Percentiles rank a stretch among this genome's conserved stretches.
These are phyloP conservation scores for Distichodus sexfasciatus DNA, from an alignment of 2,797 vertebrate genomes.

Conservation along the genomic window DNA sequence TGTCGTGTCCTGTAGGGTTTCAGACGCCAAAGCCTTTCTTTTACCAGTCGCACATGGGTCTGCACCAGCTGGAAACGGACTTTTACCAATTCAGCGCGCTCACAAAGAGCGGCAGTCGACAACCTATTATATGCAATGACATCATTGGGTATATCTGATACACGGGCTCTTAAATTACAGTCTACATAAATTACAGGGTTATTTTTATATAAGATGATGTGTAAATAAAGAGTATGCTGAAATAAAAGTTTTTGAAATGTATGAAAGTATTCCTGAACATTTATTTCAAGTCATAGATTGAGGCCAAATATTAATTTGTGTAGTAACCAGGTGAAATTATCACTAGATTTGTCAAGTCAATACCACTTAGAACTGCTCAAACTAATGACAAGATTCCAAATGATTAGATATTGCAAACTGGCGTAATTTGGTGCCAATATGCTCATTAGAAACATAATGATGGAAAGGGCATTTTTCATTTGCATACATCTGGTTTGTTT, in stretches of 20 bases:
- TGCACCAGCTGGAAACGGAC: conserved; percentile 81
- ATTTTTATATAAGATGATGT: conserved; percentile 41
- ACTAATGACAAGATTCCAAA: no score
- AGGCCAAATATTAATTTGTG: no score
- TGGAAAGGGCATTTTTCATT: no score
- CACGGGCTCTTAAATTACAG: neutral
- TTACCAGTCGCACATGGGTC: conserved; percentile 87
- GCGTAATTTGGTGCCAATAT: no score
- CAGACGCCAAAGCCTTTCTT: conserved; percentile 82
- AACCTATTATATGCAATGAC: conserved; percentile 95
- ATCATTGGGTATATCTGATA: conserved; percentile 90
- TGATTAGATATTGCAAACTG: no score
- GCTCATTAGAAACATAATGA: no score
- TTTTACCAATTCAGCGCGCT: conserved; percentile 85
- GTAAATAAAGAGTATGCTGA: conserved; percentile 2
- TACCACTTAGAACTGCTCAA: no score
- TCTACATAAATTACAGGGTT: conserved; percentile 7
- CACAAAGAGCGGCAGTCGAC: conserved; percentile 94
- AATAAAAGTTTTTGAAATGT: conserved; percentile 25
- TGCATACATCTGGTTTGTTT: no score
- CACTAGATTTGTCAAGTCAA: no score
- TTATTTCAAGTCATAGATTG: neutral
- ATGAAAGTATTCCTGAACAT: neutral
- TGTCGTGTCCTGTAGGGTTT: conserved; percentile 86
- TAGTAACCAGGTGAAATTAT: neutral